Evolutionary conservation across 2,797 vertebrate species (phyloP).

Genomic region (Cynopterus sphinx): DNA sequence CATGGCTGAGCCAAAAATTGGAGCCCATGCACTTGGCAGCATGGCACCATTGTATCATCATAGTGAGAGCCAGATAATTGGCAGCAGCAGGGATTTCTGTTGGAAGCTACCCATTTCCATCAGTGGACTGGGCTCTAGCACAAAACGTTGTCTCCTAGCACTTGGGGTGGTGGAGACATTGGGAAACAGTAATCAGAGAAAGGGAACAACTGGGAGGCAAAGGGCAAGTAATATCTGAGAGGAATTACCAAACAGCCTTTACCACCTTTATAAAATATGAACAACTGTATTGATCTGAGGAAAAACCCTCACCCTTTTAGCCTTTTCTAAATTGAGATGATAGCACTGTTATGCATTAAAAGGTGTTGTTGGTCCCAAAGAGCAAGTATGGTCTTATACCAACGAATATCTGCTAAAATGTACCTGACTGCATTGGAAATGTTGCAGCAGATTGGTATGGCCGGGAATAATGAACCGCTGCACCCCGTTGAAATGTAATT

Average conservation of each 20-base stretch:
- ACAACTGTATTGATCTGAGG: conserved; percentile 79
- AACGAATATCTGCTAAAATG: conserved; percentile 87
- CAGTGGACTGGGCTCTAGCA: conserved; percentile 76
- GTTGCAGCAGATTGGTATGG: conserved; percentile 92
- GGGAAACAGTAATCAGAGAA: conserved; percentile 41
- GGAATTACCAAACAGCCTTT: conserved; percentile 60
- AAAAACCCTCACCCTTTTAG: conserved; percentile 64
- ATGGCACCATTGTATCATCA: not conserved
- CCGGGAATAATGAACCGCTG: conserved; percentile 96
- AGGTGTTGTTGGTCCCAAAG: conserved; percentile 83
- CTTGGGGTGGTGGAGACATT: conserved; percentile 20
- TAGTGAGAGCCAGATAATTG: conserved; percentile 53
- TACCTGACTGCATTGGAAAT: conserved; percentile 95
- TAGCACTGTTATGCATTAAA: conserved; percentile 83
- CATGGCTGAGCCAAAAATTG: not conserved
- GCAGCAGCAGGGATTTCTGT: conserved; percentile 71
- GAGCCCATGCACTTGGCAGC: not conserved
- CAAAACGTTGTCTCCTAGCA: conserved; percentile 62
- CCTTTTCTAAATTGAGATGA: conserved; percentile 85
- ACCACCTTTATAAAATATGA: conserved; percentile 80
- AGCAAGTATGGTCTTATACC: conserved; percentile 83
- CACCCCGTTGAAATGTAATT: conserved; percentile 98
- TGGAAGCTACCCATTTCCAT: conserved; percentile 83
- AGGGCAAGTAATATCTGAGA: conserved; percentile 50
- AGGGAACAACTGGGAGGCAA: conserved; percentile 39